phyloP scores from a whole-genome alignment of 2,113 vertebrate genomes.

The Indicator indicator region DNA sequence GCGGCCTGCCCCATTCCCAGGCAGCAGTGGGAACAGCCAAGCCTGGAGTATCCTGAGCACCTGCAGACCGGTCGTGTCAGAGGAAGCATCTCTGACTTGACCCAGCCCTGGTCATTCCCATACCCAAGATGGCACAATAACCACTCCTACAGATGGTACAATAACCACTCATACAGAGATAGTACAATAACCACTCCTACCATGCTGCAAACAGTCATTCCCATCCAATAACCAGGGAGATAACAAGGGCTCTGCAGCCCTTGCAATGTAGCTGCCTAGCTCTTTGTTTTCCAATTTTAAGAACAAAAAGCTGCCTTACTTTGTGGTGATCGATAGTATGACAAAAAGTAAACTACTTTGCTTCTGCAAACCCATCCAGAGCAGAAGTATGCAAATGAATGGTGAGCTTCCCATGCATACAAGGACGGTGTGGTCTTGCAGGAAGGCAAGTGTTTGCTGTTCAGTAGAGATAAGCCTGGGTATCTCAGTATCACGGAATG shows the following conservation, averaged over 20 bases:
- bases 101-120: background rate
- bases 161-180: fast-evolving
- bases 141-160: fast-evolving
- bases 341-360: background rate
- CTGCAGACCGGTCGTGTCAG: fast-evolving
- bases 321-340: background rate
- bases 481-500: too few species aligned
- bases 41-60: fast-evolving
- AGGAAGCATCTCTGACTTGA: background rate
- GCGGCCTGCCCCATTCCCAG: background rate
- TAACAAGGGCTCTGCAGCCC: background rate
- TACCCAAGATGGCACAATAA: background rate
- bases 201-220: fast-evolving
- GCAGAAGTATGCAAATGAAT: background rate
- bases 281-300: background rate
- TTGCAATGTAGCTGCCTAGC: background rate
- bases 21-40: fast-evolving
- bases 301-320: background rate
- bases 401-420: background rate
- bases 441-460: background rate
- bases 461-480: background rate
- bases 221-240: background rate
- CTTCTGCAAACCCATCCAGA: background rate
- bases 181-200: background rate
- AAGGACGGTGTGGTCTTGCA: background rate